A percentile compares a stretch with the other conserved stretches of the same genome.
These are phyloP conservation scores for Sinocyclocheilus anophthalmus DNA, from an alignment of 2,113 vertebrate genomes.

Conservation along the genomic window DNA sequence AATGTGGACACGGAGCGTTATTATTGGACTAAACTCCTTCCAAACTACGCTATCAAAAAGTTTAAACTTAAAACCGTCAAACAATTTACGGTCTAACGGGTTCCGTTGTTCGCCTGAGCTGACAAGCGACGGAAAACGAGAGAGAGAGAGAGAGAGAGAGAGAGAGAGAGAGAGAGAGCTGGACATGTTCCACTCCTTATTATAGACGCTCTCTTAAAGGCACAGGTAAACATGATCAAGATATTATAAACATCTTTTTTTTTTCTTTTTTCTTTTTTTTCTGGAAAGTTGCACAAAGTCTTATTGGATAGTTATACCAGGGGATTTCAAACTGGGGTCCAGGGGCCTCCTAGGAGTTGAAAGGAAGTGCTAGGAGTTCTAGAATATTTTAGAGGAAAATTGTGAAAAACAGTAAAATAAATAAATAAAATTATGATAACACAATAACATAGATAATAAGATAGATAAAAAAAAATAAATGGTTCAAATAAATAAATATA, in stretches of 20 bases:
- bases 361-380: no score
- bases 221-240: slow-evolving; percentile 59
- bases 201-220: slow-evolving; percentile 71
- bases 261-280: background rate
- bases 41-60: background rate
- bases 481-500: no score
- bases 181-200: slow-evolving; percentile 58
- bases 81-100: background rate
- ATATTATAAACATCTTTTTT: background rate
- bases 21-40: background rate
- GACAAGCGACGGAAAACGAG: background rate
- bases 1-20: background rate
- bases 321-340: background rate
- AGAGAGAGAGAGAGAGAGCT: background rate
- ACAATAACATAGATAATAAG: no score
- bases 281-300: background rate
- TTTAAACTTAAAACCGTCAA: background rate
- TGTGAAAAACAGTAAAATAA: no score
- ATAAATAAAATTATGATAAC: no score
- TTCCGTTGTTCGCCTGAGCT: background rate
- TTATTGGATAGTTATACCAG: background rate
- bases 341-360: no score
- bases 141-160: background rate
- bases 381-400: no score
- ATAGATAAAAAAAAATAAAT: no score